Base-by-base conservation (phyloP, 2,113 vertebrate species). In the Crotalus viridis region DNA sequence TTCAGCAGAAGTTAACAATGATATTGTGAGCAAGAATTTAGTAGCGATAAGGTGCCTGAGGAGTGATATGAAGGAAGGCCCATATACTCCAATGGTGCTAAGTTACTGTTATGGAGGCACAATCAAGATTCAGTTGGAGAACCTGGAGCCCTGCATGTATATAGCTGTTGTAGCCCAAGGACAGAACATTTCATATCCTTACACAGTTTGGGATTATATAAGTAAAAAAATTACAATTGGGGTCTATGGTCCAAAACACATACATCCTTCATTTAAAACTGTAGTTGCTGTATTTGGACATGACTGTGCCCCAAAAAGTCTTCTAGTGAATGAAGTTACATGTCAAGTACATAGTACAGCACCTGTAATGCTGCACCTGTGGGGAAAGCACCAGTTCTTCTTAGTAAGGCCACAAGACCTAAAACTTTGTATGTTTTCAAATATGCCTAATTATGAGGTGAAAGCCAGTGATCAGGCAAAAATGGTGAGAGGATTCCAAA, bases 121-220 rank as follows among this genome's bases (percentile, higher is more conserved):
- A 0, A 97, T 99, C 52, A 99, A 99, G 96, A 98, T 99, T 46
- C 98, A 98, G 69, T 96, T 99, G 96, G 98, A 99, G 94, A 98
- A 98, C 96, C 97, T 99, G 69, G 99, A 99, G 93, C 99, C 99
- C 3, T 99, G 99, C 88, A 99, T 99, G 98, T 99, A 99, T 85
- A 95, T 99, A 0, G 99, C 98, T 0, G 96, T 98, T 0, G 98
- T 99, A 0, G 98, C 98, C 28, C 98, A 99, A 26, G 98, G 98
- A 26, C 97, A 98, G 10, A 97, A 95, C 24, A 94, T 99, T 22
- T 94, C 98, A 17, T 98, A 98, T 88, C 98, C 98, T 48, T 96
- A 97, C 94, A 99, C 98, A 0, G 99, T 99, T 28, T 99, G 99
- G 99, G 99, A 99, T 48, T 98, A 98, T 90, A 99, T 99, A 94